phyloP scores from a whole-genome alignment of 2,888 invertebrate species.

The Epistrophella euchroma region DNA sequence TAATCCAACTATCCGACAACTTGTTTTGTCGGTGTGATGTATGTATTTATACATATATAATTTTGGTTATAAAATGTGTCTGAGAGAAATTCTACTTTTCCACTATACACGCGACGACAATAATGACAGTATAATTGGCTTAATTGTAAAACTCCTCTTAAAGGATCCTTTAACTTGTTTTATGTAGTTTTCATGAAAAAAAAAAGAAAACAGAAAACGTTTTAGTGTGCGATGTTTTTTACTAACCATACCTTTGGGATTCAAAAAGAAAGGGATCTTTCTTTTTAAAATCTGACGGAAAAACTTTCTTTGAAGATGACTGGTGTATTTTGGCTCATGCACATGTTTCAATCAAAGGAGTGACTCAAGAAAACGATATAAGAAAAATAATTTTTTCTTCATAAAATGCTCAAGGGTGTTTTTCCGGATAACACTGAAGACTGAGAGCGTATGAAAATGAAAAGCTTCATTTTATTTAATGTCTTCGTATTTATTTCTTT shows the following conservation, averaged over 20 bases:
- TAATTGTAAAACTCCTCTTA: constrained; percentile 14
- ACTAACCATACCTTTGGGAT: neutral
- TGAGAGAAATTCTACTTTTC: neutral
- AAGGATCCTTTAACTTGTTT: constrained; percentile 5
- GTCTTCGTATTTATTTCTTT: neutral
- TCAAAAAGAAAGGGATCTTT: neutral
- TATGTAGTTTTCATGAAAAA: constrained; percentile 9
- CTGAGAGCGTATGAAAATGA: no score
- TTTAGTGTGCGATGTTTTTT: constrained; percentile 3
- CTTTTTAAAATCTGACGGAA: neutral
- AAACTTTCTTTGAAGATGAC: neutral
- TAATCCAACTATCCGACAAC: neutral
- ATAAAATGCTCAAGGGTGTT: neutral
- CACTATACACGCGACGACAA: neutral
- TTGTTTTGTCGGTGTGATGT: neutral
- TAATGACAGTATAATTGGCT: constrained; percentile 34
- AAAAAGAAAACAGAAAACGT: neutral
- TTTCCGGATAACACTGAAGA: neutral
- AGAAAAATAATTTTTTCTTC: neutral
- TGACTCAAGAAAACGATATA: neutral
- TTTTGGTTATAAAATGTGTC: constrained; percentile 9
- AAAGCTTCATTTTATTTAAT: neutral
- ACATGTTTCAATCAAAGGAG: neutral
- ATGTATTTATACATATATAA: neutral
- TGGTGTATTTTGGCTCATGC: neutral